These are phyloP conservation scores for Notospermus geniculatus DNA, from an alignment of 1,140 invertebrate species.

Conservation along the genomic window DNA sequence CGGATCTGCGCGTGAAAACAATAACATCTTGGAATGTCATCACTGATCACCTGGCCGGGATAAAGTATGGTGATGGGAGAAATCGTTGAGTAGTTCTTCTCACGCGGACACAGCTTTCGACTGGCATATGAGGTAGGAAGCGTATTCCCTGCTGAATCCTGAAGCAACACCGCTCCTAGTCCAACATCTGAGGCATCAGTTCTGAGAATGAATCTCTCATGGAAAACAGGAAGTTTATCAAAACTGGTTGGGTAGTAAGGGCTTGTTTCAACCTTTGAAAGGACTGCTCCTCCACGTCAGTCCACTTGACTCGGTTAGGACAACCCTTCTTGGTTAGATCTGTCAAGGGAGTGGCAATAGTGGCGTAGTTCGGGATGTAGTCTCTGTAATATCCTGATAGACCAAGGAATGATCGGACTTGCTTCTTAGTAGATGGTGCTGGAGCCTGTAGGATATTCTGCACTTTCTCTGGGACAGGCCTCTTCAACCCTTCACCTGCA, in stretches of 20 bases:
- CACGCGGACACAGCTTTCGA: slow-evolving; percentile 1
- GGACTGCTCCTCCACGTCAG: background rate
- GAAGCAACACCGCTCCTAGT: slow-evolving; percentile 21
- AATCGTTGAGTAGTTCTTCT: no score
- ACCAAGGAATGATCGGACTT: slow-evolving; percentile 32
- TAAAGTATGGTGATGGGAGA: no score
- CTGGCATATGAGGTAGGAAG: slow-evolving; percentile 19
- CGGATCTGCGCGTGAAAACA: no score
- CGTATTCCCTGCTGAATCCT: slow-evolving; percentile 12
- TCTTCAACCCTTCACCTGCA: slow-evolving; percentile 24
- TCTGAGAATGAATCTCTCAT: slow-evolving; percentile 37
- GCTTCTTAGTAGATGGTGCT: slow-evolving; percentile 37
- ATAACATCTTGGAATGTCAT: no score
- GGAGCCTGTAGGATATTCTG: slow-evolving; percentile 39
- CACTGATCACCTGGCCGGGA: no score
- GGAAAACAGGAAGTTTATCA: slow-evolving; percentile 36
- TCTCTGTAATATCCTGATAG: slow-evolving; percentile 21
- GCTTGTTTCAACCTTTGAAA: background rate
- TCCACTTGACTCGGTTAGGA: background rate
- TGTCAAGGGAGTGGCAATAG: slow-evolving; percentile 10
- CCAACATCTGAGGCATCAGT: slow-evolving; percentile 26
- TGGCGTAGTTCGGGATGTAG: slow-evolving; percentile 20
- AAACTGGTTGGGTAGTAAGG: slow-evolving; percentile 22
- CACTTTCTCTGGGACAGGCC: slow-evolving; percentile 42
- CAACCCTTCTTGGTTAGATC: slow-evolving; percentile 10